Percentiles rank a stretch among this genome's conserved stretches.
Conservation (phyloP, 2,888 invertebrate genomes). For the Agonopterix alstromeriana region DNA sequence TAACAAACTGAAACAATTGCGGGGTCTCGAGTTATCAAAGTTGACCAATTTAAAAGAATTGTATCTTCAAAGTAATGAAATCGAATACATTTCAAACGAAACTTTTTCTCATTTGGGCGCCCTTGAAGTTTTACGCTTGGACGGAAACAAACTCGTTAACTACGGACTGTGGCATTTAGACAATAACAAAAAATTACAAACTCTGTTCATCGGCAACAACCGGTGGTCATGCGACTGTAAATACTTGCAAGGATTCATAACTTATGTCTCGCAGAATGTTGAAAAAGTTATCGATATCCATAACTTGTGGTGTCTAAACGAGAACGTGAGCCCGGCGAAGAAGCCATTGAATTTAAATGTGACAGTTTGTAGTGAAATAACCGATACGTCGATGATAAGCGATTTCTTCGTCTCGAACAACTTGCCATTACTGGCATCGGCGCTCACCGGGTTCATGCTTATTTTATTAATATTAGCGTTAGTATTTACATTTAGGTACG, state of each 20-base stretch:
- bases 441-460: conserved; percentile 85
- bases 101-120: conserved; percentile 87
- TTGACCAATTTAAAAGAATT: conserved; percentile 87
- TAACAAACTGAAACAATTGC: conserved; percentile 86
- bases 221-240: conserved; percentile 94
- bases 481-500: conserved; percentile 90
- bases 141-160: conserved; percentile 88
- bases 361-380: conserved; percentile 90
- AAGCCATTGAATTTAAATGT: conserved; percentile 89
- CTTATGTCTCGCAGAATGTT: conserved; percentile 88
- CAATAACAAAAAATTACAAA: conserved; percentile 82
- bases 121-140: conserved; percentile 87
- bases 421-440: conserved; percentile 87
- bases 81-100: conserved; percentile 86
- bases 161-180: conserved; percentile 88
- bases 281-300: conserved; percentile 85
- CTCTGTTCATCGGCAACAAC: conserved; percentile 87
- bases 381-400: conserved; percentile 87
- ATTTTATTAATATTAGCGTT: conserved; percentile 86
- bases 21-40: conserved; percentile 90
- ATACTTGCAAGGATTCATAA: conserved; percentile 88
- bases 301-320: conserved; percentile 87
- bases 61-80: conserved; percentile 90
- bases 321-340: conserved; percentile 80
- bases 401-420: conserved; percentile 89